A percentile compares a stretch with the other conserved stretches of the same genome.
These are phyloP conservation scores for Thereva unica DNA, from an alignment of 2,888 invertebrate species.

Conservation along the genomic window DNA sequence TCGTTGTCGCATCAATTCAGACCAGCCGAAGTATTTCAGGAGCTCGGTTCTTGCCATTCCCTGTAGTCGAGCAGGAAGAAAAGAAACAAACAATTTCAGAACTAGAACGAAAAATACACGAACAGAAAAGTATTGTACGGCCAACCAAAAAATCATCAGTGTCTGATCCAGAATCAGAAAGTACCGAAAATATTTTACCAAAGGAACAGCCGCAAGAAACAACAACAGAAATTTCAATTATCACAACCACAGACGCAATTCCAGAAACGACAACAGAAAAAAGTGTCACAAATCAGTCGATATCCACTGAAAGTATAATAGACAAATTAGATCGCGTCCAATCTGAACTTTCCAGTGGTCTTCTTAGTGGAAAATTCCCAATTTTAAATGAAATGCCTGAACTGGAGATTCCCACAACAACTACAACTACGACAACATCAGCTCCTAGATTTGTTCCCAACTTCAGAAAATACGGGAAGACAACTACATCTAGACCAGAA, in stretches of 20 bases:
- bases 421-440: constrained; percentile 56
- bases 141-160: constrained; percentile 39
- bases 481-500: constrained; percentile 49
- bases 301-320: constrained; percentile 82
- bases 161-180: constrained; percentile 45
- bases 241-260: constrained; percentile 37
- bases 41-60: constrained; percentile 78
- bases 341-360: constrained; percentile 78
- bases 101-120: constrained; percentile 57
- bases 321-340: constrained; percentile 85
- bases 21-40: constrained; percentile 87
- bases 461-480: constrained; percentile 68
- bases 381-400: constrained; percentile 67
- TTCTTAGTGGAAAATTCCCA: constrained; percentile 73
- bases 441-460: constrained; percentile 64
- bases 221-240: constrained; percentile 19
- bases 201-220: constrained; percentile 52
- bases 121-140: constrained; percentile 42
- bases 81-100: constrained; percentile 71
- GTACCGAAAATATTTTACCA: constrained; percentile 47
- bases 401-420: constrained; percentile 47
- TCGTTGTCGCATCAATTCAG: constrained; percentile 83
- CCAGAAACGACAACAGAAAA: constrained; percentile 25
- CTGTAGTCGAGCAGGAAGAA: constrained; percentile 76
- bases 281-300: constrained; percentile 25